Evolutionary conservation across 2,888 invertebrate genomes (phyloP).

Genomic region (Andrena trimmerana): DNA sequence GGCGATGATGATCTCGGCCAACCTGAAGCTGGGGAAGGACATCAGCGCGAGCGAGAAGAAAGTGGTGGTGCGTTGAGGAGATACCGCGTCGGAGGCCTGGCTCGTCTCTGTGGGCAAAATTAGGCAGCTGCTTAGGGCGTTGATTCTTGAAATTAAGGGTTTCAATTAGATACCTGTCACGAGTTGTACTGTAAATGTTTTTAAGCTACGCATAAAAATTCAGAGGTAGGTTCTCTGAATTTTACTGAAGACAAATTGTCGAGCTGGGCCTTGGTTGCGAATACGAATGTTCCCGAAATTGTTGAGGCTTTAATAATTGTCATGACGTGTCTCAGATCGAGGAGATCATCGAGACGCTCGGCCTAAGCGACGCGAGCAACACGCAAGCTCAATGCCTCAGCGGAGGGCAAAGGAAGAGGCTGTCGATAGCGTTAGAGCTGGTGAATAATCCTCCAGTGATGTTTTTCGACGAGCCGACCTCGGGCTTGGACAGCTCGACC

Average conservation of each 20-base stretch:
- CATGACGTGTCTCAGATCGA: slow-evolving; percentile 82
- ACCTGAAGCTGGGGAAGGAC: slow-evolving; percentile 95
- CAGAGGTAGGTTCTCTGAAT: too few relatives aligned
- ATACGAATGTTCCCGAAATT: neutral
- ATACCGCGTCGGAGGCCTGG: neutral
- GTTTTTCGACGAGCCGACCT: slow-evolving; percentile 98
- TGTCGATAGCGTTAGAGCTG: slow-evolving; percentile 96
- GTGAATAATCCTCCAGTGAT: slow-evolving; percentile 98
- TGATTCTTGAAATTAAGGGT: too few relatives aligned
- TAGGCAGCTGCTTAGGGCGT: too few relatives aligned
- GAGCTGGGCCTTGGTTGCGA: too few relatives aligned
- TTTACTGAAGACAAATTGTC: too few relatives aligned
- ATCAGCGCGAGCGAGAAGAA: slow-evolving; percentile 90
- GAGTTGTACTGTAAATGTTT: too few relatives aligned
- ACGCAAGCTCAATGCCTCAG: slow-evolving; percentile 93
- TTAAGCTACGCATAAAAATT: too few relatives aligned
- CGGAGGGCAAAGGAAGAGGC: slow-evolving; percentile 95
- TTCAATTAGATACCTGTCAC: too few relatives aligned
- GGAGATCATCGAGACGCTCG: slow-evolving; percentile 94
- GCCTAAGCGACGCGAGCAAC: slow-evolving; percentile 92
- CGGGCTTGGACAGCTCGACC: slow-evolving; percentile 97
- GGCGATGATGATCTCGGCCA: slow-evolving; percentile 97
- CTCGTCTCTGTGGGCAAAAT: too few relatives aligned
- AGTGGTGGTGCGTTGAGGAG: slow-evolving; percentile 88
- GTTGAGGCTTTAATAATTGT: neutral